Conservation (phyloP, 2,888 invertebrate genomes). For the Nomada goodeniana region DNA sequence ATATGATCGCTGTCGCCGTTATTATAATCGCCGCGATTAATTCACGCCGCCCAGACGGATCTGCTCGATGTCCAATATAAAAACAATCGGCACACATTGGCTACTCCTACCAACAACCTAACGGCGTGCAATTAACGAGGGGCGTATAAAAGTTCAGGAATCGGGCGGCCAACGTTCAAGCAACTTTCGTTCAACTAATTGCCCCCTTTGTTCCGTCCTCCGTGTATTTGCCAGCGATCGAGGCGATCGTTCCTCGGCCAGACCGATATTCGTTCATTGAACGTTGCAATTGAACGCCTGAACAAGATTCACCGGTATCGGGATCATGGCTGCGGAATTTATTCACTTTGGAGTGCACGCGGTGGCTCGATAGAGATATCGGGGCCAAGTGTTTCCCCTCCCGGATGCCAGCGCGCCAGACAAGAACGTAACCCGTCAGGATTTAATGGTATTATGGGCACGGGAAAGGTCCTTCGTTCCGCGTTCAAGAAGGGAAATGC, state of each 20-base stretch:
- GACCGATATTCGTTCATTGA: constrained; percentile 12
- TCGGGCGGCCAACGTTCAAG: neutral
- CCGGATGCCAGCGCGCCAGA: constrained; percentile 19
- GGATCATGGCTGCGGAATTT: constrained; percentile 34
- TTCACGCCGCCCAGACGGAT: too few species aligned
- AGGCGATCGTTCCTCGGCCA: neutral
- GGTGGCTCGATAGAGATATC: constrained; percentile 43
- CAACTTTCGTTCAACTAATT: too few species aligned
- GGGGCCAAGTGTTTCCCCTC: constrained; percentile 37
- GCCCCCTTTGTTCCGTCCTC: too few species aligned
- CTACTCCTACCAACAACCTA: too few species aligned
- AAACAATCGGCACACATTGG: too few species aligned
- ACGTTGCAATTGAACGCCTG: constrained; percentile 33
- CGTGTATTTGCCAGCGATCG: too few species aligned
- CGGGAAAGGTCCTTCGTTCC: constrained; percentile 13
- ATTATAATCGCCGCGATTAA: too few species aligned
- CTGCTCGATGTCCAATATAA: too few species aligned
- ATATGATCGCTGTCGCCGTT: too few species aligned
- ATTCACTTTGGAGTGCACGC: constrained; percentile 26
- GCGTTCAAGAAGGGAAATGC: constrained; percentile 26
- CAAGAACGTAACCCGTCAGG: constrained; percentile 40
- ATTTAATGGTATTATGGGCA: constrained; percentile 33
- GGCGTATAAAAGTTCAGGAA: neutral
- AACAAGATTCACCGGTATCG: constrained; percentile 35
- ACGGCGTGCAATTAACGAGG: neutral